Evolutionary conservation across 2,113 vertebrate species (phyloP).

Genomic region (Serranochromis macrocephalus): DNA sequence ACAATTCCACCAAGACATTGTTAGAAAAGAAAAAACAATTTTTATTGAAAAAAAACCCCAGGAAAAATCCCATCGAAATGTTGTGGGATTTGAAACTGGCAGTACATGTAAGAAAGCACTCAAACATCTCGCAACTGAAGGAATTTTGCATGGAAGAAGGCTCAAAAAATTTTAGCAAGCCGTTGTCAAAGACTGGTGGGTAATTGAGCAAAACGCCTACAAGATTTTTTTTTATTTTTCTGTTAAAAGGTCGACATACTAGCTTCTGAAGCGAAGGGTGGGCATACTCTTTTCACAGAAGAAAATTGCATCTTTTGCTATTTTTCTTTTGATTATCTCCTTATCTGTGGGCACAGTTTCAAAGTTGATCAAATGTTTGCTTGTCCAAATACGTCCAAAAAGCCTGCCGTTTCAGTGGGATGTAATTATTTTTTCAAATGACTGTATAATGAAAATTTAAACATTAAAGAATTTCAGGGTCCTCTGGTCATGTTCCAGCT

Average conservation of each 20-base stretch:
- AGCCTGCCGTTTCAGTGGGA: neutral
- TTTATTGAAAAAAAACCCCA: neutral
- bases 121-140: neutral
- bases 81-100: neutral
- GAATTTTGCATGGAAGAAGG: neutral
- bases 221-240: neutral
- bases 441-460: neutral
- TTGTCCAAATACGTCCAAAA: neutral
- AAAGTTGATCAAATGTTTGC: neutral
- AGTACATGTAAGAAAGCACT: neutral
- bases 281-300: neutral
- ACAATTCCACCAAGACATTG: neutral
- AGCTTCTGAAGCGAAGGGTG: neutral
- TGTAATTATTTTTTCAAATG: neutral
- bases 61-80: neutral
- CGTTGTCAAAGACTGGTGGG: neutral
- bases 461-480: neutral
- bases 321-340: neutral
- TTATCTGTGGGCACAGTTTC: neutral
- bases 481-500: neutral
- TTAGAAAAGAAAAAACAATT: neutral
- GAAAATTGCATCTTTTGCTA: neutral
- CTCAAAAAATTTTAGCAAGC: fast-evolving
- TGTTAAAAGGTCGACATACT: neutral
- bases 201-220: neutral